These are phyloP conservation scores for Incurvaria masculella DNA, from an alignment of 2,888 invertebrate species.

Conservation along the genomic window DNA sequence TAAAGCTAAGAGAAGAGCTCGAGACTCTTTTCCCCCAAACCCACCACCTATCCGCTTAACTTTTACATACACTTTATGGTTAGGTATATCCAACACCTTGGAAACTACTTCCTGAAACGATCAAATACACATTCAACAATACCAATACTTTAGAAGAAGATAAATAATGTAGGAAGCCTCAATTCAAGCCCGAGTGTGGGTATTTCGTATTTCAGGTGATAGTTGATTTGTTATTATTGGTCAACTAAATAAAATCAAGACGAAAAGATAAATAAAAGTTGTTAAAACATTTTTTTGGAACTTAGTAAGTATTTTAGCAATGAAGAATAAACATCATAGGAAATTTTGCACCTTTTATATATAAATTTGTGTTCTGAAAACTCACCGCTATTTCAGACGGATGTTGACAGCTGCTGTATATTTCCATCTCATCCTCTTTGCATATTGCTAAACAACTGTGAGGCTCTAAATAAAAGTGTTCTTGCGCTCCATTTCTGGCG, in stretches of 20 bases:
- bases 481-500: slow-evolving; percentile 74
- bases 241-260: no score
- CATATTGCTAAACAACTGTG: slow-evolving; percentile 62
- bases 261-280: slow-evolving; percentile 12
- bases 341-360: no score
- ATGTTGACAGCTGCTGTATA: slow-evolving; percentile 78
- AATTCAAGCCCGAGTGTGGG: no score
- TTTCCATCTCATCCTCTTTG: slow-evolving; percentile 80
- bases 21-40: slow-evolving; percentile 86
- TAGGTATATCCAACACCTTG: slow-evolving; percentile 60
- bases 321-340: no score
- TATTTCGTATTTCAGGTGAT: no score
- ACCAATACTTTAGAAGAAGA: no score
- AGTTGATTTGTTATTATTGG: no score
- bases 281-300: neutral
- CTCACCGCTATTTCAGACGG: slow-evolving; percentile 68
- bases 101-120: slow-evolving; percentile 61
- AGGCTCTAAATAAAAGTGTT: slow-evolving; percentile 90
- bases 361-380: slow-evolving; percentile 4
- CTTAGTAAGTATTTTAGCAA: no score
- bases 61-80: slow-evolving; percentile 64
- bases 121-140: no score
- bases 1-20: slow-evolving; percentile 55
- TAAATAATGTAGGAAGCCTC: no score
- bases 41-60: slow-evolving; percentile 83